A percentile compares a stretch with the other conserved stretches of the same genome.
Evolutionary conservation across 2,888 invertebrate genomes (phyloP).

Genomic region (Drosophila affinis): DNA sequence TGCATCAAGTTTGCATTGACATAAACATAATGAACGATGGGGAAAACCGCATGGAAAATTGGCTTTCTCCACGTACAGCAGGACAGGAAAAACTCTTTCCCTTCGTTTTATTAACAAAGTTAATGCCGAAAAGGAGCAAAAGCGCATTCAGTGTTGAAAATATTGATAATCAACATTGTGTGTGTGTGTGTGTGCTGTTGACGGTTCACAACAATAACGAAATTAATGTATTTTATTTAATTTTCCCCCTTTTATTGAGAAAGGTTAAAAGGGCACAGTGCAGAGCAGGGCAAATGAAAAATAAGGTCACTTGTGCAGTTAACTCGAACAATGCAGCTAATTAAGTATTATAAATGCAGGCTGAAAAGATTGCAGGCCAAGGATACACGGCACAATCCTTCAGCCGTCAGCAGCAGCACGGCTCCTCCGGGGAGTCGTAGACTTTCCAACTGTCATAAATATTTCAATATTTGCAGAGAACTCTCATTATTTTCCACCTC

Average conservation of each 20-base stretch:
- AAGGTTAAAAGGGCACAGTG: conserved; percentile 42
- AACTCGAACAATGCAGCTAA: conserved; percentile 71
- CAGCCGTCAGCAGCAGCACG: background rate
- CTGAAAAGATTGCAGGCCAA: conserved; percentile 36
- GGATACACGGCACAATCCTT: conserved; percentile 29
- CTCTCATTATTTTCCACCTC: background rate
- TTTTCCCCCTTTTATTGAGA: conserved; percentile 1
- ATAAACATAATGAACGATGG: conserved; percentile 45
- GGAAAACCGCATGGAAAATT: conserved; percentile 37
- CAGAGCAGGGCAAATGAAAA: background rate
- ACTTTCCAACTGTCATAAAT: conserved; percentile 8
- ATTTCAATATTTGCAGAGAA: conserved; percentile 2
- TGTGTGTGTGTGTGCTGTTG: conserved; percentile 12
- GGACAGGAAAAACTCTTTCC: background rate
- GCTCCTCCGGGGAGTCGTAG: conserved; percentile 25
- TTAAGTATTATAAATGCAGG: conserved; percentile 69
- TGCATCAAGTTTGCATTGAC: conserved; percentile 52
- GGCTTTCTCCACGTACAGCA: conserved; percentile 24
- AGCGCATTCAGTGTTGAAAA: conserved; percentile 35
- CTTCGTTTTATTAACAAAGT: conserved; percentile 43
- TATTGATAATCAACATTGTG: conserved; percentile 59
- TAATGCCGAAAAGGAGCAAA: conserved; percentile 34
- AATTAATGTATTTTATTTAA: conserved; percentile 55
- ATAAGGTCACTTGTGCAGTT: conserved; percentile 55
- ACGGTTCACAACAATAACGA: conserved; percentile 49